Conservation (phyloP, 2,797 vertebrate genomes). For the Choloepus didactylus region DNA sequence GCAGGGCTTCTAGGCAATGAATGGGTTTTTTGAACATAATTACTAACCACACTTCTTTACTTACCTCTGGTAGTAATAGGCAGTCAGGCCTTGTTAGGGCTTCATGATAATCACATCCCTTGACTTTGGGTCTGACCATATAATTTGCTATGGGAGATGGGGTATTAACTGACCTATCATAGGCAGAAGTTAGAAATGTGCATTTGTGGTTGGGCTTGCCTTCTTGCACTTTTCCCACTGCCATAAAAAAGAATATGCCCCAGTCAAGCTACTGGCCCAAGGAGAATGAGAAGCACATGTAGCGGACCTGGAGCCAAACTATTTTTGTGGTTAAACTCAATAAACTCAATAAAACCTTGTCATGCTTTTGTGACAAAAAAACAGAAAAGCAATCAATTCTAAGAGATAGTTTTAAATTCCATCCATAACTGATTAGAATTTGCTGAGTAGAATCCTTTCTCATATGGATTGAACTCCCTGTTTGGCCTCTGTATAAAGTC, state of each 20-base stretch:
- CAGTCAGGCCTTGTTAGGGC: background rate
- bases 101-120: background rate
- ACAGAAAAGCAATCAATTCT: background rate
- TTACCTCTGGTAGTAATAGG: background rate
- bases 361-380: conserved; percentile 8
- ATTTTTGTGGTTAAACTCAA: background rate
- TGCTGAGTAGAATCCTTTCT: conserved; percentile 8
- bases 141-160: conserved; percentile 4
- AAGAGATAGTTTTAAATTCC: background rate
- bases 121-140: background rate
- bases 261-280: background rate
- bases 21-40: background rate
- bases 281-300: background rate
- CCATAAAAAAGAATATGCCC: background rate
- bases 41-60: background rate
- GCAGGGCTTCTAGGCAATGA: background rate
- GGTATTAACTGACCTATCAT: background rate
- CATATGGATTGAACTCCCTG: background rate
- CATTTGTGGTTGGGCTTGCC: background rate
- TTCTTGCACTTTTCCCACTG: background rate
- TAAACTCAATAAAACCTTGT: background rate
- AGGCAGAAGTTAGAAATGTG: background rate
- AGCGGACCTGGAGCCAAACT: background rate
- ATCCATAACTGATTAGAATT: conserved; percentile 31
- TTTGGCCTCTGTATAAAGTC: background rate